A percentile compares a stretch with the other conserved stretches of the same genome.
Conservation (phyloP, 2,888 invertebrate genomes). For the Eupithecia inturbata region DNA sequence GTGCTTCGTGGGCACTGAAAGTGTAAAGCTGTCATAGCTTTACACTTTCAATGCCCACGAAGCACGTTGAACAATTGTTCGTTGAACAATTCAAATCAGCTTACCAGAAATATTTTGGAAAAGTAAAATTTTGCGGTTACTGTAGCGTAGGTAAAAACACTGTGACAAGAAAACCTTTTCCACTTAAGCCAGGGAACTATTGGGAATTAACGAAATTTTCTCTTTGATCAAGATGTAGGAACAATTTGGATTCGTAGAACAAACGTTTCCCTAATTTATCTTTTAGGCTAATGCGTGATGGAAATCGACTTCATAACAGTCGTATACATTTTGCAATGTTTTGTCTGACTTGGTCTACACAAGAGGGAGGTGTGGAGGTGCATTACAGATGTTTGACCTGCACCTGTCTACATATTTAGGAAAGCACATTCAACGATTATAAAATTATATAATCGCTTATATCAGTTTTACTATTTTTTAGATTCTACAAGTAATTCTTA, state of each 20-base stretch:
- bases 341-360: not conserved
- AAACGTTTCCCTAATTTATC: not conserved
- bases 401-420: not conserved
- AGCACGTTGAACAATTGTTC: no score
- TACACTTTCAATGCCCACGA: no score
- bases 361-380: not conserved
- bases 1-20: not conserved
- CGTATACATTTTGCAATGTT: not conserved
- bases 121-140: no score
- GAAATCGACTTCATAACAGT: not conserved
- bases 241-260: not conserved
- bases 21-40: not conserved
- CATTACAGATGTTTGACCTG: no score
- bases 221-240: not conserved
- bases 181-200: not conserved
- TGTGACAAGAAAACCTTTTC: not conserved
- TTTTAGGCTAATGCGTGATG: not conserved
- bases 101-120: no score
- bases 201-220: not conserved
- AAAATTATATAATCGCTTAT: no score
- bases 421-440: not conserved
- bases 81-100: no score
- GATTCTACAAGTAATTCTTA: no score
- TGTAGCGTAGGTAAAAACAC: not conserved
- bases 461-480: no score